A percentile compares a stretch with the other conserved stretches of the same genome.
phyloP scores from a whole-genome alignment of 2,113 vertebrate genomes.

The Corythoichthys intestinalis region DNA sequence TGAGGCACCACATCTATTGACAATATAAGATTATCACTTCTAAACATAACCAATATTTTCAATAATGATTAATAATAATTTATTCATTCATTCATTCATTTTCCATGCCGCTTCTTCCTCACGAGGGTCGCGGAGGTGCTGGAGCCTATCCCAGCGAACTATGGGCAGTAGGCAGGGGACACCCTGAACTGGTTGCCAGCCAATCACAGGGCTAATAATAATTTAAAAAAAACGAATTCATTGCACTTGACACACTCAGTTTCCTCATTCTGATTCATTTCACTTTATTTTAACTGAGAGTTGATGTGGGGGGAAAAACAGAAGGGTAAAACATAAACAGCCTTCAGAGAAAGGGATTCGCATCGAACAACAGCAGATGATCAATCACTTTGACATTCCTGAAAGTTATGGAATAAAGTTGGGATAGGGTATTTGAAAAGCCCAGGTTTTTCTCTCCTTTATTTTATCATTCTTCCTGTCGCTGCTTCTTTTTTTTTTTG shows the following conservation, averaged over 20 bases:
- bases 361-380: conserved; percentile 46
- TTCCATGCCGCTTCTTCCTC: too few relatives aligned
- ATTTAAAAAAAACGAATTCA: conserved; percentile 32
- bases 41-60: conserved; percentile 32
- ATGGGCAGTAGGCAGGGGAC: too few relatives aligned
- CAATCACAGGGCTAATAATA: too few relatives aligned
- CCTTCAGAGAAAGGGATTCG: conserved; percentile 26
- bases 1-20: conserved; percentile 27
- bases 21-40: conserved; percentile 36
- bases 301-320: conserved; percentile 1
- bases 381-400: conserved; percentile 59
- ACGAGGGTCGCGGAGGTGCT: too few relatives aligned
- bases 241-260: conserved; percentile 42
- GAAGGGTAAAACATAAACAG: not conserved
- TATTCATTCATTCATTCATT: too few relatives aligned
- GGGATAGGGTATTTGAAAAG: conserved; percentile 29
- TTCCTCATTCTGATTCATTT: conserved; percentile 25
- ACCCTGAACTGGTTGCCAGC: too few relatives aligned
- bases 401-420: conserved; percentile 55
- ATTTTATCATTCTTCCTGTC: conserved; percentile 51
- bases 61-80: conserved; percentile 1
- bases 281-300: conserved; percentile 14
- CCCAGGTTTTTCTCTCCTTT: conserved; percentile 50
- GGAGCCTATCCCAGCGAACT: too few relatives aligned
- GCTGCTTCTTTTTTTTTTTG: conserved; percentile 8